A percentile compares a stretch with the other conserved stretches of the same genome.
Evolutionary conservation across 2,888 invertebrate genomes (phyloP).

Genomic region (Conchocele bisecta): DNA sequence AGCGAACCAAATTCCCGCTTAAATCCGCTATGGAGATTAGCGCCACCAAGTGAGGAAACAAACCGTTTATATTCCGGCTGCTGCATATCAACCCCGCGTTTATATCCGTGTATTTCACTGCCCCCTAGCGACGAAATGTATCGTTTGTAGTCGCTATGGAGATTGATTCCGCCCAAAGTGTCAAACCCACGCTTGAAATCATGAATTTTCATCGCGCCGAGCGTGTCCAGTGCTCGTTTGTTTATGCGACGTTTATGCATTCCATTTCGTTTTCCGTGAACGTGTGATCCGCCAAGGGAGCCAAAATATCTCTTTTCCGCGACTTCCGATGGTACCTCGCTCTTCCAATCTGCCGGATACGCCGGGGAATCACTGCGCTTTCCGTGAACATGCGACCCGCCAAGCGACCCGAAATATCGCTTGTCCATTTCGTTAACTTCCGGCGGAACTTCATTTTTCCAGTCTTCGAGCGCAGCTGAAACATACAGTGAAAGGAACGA

Average conservation of each 20-base stretch:
- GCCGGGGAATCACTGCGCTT: constrained; percentile 35
- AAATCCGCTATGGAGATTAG: constrained; percentile 38
- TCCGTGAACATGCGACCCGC: constrained; percentile 39
- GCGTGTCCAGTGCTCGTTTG: constrained; percentile 37
- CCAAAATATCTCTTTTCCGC: constrained; percentile 28
- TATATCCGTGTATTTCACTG: constrained; percentile 5
- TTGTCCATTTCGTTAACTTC: constrained; percentile 34
- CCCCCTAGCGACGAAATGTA: constrained; percentile 3
- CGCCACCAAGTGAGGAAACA: constrained; percentile 38
- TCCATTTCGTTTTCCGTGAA: constrained; percentile 34
- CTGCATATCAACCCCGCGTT: constrained; percentile 36
- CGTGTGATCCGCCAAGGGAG: constrained; percentile 28
- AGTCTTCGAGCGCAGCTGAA: no score
- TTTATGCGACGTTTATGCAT: constrained; percentile 31
- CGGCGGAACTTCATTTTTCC: no score
- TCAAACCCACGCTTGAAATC: constrained; percentile 42
- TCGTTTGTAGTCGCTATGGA: constrained; percentile 39
- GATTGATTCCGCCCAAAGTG: constrained; percentile 41
- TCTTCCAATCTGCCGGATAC: constrained; percentile 25
- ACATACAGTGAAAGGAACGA: no score
- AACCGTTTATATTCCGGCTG: constrained; percentile 37
- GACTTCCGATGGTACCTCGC: no score
- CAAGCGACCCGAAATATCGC: constrained; percentile 43
- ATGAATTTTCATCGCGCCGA: constrained; percentile 34
- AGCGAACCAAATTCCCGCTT: constrained; percentile 33